Evolutionary conservation across 2,888 invertebrate genomes (phyloP), one percentile per base, ranked within the genome.

Genomic region (Dryadula phaetusa): DNA sequence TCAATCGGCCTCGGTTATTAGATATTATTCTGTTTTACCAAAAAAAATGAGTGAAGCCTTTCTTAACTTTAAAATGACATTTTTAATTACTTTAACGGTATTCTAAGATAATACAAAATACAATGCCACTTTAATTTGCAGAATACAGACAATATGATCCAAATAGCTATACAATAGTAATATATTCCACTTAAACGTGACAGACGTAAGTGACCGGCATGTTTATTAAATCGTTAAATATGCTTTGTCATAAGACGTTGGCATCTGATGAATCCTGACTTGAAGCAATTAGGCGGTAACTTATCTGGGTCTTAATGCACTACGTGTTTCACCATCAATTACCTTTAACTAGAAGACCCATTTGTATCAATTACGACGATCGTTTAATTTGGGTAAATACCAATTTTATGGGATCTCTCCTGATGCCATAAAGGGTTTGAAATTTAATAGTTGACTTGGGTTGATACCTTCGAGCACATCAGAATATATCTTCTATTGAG

Each of bases 321-420:
- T 67, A 56, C 67, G 58, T 62, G 63, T 76, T 79, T 77, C 78
- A 75, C 75, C 78, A 83, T 83, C 88, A 90, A 91, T 92, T 92
- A 85, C 75, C 76, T 83, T 86, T 86, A 92, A 92, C 87, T 88
- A 85, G 86, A 52, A 90, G 86, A 85, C 79, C 90, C 90, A 92
- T 92, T 92, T 88, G 84, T 92, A 86, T 92, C 92, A 92, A 92
- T 92, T 91, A 88, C 83, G 81, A 76, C 72, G 80, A 76, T 78
- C 83, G 82, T 84, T 91, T 90, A 90, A 92, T 92, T 92, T 89
- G 82, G 87, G 85, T 87, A 88, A 90, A 91, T 87, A 90, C 85
- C 88, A 89, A 88, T 90, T 90, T 89, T 88, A 90, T 87, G 89
- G 88, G 75, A 79, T 80, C 77, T 56, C 62, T 64, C 25, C 25